Percentiles rank a stretch among this genome's conserved stretches.
Evolutionary conservation across 2,797 vertebrate genomes (phyloP).

Genomic region (Chromobotia macracanthus): DNA sequence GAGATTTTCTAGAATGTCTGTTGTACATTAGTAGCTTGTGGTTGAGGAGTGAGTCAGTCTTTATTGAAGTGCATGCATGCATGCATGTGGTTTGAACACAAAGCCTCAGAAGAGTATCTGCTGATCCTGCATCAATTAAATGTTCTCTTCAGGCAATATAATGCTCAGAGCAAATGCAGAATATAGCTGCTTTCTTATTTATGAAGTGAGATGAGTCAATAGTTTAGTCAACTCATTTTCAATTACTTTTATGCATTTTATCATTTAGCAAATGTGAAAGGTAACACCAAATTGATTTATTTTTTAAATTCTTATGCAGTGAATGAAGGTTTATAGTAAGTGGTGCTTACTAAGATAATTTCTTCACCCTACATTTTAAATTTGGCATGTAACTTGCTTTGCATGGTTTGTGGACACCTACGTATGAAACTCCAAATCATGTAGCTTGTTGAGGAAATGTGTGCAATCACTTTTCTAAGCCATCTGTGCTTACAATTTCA

Average conservation of each 20-base stretch:
- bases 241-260: neutral
- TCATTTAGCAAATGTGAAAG: too few relatives aligned
- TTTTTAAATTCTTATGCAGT: too few relatives aligned
- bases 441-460: too few relatives aligned
- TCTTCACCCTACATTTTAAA: too few relatives aligned
- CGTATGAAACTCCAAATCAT: too few relatives aligned
- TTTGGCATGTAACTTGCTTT: too few relatives aligned
- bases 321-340: too few relatives aligned
- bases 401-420: too few relatives aligned
- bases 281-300: too few relatives aligned
- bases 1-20: constrained; percentile 13
- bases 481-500: neutral
- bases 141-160: neutral
- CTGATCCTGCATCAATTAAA: constrained; percentile 37
- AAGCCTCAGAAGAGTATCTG: neutral
- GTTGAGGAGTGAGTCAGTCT: constrained; percentile 15
- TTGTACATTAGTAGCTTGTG: constrained; percentile 18
- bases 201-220: neutral
- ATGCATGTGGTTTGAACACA: constrained; percentile 12
- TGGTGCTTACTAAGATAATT: too few relatives aligned
- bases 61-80: neutral
- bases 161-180: neutral
- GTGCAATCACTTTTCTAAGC: too few relatives aligned
- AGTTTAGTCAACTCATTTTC: neutral
- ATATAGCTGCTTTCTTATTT: neutral